Evolutionary conservation across 2,797 vertebrate genomes (phyloP).

Genomic region (Huso huso): DNA sequence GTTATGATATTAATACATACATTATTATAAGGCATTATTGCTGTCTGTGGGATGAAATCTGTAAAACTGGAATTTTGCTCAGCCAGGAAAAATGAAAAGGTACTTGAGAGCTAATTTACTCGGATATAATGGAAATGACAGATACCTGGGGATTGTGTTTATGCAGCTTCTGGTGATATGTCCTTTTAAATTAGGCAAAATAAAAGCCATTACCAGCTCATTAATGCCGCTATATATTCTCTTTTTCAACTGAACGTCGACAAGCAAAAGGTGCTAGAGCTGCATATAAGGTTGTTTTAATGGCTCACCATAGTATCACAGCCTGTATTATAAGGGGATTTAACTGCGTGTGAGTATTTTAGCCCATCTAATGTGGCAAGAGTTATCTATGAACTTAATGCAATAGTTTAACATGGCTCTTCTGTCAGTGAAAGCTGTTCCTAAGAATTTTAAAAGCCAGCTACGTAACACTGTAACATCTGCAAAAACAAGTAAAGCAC

Average conservation of each 20-base stretch:
- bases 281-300: background rate
- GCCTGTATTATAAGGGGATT: background rate
- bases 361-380: background rate
- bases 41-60: background rate
- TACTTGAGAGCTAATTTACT: constrained; percentile 1
- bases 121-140: background rate
- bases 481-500: too few relatives aligned
- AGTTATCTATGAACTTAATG: background rate
- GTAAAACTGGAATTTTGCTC: background rate
- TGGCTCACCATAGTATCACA: background rate
- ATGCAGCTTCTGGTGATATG: background rate
- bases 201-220: constrained; percentile 1
- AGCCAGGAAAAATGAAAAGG: background rate
- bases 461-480: too few relatives aligned
- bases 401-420: background rate
- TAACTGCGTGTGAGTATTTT: background rate
- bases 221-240: background rate
- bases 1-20: background rate
- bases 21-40: too few relatives aligned
- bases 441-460: too few relatives aligned
- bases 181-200: constrained; percentile 1
- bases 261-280: background rate
- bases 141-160: constrained; percentile 2
- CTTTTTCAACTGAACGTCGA: background rate
- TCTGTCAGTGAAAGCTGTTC: too few relatives aligned